phyloP scores from a whole-genome alignment of 2,888 invertebrate genomes.

The Silvanus unidentatus region DNA sequence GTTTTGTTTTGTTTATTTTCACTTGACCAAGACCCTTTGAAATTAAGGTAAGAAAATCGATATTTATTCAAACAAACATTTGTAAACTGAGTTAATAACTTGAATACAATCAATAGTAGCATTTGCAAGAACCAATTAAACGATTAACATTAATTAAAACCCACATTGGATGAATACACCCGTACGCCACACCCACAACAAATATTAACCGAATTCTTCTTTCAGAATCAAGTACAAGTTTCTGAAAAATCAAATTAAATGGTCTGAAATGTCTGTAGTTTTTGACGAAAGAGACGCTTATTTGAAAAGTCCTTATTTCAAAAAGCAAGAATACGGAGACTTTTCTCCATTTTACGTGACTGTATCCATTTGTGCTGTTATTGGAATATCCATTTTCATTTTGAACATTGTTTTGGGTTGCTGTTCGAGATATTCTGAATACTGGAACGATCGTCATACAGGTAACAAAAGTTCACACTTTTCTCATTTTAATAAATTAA shows the following conservation, averaged over 20 bases:
- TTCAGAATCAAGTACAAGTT: background rate
- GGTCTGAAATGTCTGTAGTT: slow-evolving; percentile 52
- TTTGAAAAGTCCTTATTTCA: slow-evolving; percentile 57
- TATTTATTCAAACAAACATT: too few species aligned
- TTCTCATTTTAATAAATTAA: background rate
- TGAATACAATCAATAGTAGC: too few species aligned
- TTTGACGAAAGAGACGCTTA: slow-evolving; percentile 55
- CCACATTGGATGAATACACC: too few species aligned
- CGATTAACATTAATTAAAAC: too few species aligned
- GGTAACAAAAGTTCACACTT: slow-evolving; percentile 49
- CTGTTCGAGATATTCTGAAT: slow-evolving; percentile 70
- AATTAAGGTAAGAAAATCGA: too few species aligned
- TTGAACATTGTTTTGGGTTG: slow-evolving; percentile 76
- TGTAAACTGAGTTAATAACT: too few species aligned
- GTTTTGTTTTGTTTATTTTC: too few species aligned
- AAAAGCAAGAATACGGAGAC: slow-evolving; percentile 59
- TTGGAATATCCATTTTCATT: slow-evolving; percentile 64
- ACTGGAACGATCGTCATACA: slow-evolving; percentile 79
- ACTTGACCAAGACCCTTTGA: too few species aligned
- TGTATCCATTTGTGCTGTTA: slow-evolving; percentile 69
- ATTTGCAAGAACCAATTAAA: too few species aligned
- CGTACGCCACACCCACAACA: slow-evolving; percentile 1
- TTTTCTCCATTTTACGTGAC: slow-evolving; percentile 82
- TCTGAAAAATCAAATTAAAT: slow-evolving; percentile 8
- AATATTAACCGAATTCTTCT: background rate